These are phyloP conservation scores for Heliothis peltigera DNA, from an alignment of 2,888 invertebrate genomes.

Conservation along the genomic window DNA sequence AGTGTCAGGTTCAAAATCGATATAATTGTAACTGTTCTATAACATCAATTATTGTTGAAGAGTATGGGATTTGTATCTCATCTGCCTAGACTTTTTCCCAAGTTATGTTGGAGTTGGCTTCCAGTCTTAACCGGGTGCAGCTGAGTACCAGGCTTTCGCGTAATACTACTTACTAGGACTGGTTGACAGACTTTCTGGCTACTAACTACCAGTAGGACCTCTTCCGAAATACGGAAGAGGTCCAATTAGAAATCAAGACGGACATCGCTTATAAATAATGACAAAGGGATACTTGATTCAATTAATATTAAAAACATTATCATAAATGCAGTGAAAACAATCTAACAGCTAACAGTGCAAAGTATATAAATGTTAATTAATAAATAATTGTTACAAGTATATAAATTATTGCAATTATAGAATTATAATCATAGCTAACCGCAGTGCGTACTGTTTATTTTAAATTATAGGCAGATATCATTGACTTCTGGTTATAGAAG, in stretches of 20 bases:
- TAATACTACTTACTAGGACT: no score
- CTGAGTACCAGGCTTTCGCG: no score
- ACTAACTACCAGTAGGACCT: no score
- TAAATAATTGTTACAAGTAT: conserved; percentile 42
- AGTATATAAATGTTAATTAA: conserved; percentile 44
- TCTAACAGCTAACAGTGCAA: conserved; percentile 64
- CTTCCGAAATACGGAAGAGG: no score
- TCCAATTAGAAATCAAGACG: neutral
- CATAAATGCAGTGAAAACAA: conserved; percentile 58
- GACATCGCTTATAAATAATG: conserved; percentile 28
- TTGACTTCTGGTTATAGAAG: conserved; percentile 22
- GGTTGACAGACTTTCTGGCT: no score
- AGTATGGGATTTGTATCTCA: no score
- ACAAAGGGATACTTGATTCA: conserved; percentile 14
- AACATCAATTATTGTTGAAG: no score
- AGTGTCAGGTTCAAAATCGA: no score
- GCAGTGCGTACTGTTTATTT: conserved; percentile 50
- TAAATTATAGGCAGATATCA: conserved; percentile 39
- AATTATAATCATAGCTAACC: conserved; percentile 53
- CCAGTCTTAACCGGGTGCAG: no score
- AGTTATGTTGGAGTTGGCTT: no score
- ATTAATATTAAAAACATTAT: conserved; percentile 41
- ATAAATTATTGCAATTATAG: conserved; percentile 50
- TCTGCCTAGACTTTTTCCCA: no score
- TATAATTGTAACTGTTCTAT: no score